These are phyloP conservation scores for Neogale vison DNA, from an alignment of 2,113 vertebrate genomes.

Conservation along the genomic window DNA sequence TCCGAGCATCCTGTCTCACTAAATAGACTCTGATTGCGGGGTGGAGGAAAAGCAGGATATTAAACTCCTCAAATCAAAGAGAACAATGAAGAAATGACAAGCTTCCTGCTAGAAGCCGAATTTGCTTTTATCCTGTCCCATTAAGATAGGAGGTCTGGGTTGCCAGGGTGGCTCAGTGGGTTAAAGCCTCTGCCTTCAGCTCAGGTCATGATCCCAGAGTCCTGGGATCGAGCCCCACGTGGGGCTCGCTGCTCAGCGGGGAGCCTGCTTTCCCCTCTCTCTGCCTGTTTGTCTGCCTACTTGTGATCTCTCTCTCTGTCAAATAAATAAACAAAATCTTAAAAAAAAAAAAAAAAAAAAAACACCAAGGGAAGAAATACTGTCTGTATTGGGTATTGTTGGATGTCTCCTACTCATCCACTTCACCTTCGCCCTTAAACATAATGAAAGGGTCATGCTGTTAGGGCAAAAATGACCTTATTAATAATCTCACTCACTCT, in stretches of 20 bases:
- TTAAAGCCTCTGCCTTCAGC: too few relatives aligned
- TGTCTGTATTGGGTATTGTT: not conserved
- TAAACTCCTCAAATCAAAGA: conserved; percentile 47
- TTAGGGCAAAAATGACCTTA: not conserved
- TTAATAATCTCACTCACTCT: not conserved
- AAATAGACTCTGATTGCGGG: conserved; percentile 32
- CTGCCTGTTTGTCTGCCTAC: too few relatives aligned
- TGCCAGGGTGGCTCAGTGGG: too few relatives aligned
- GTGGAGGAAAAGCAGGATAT: not conserved
- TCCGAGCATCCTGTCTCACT: not conserved
- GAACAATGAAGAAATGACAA: conserved; percentile 47
- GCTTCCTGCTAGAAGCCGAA: not conserved
- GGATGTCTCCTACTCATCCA: not conserved
- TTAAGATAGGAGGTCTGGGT: not conserved
- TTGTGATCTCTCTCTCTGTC: too few relatives aligned
- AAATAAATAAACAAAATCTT: too few relatives aligned
- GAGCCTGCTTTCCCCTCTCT: too few relatives aligned
- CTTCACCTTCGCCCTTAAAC: not conserved
- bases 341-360: too few relatives aligned
- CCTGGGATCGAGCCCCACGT: too few relatives aligned
- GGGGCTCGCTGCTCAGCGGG: too few relatives aligned
- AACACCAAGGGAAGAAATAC: not conserved
- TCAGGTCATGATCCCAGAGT: too few relatives aligned
- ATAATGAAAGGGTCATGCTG: not conserved
- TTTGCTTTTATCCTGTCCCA: conserved; percentile 21